Evolutionary conservation across 2,797 vertebrate genomes (phyloP).

Genomic region (Rhabdophis nuchalis): DNA sequence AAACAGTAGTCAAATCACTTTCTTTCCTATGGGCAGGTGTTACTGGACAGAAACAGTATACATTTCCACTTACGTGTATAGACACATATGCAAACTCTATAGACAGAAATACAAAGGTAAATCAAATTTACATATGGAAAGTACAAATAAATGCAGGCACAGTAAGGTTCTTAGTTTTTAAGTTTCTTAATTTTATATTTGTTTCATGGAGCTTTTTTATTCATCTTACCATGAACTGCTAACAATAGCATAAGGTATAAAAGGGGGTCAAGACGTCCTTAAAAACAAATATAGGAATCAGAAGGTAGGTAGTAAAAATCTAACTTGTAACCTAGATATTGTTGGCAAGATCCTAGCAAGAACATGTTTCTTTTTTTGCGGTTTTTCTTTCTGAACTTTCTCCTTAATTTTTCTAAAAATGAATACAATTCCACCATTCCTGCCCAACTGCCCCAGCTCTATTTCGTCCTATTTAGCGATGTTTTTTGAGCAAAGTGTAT

Average conservation of each 20-base stretch:
- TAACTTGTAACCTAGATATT: background rate
- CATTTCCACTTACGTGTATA: too few species aligned
- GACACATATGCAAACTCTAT: too few species aligned
- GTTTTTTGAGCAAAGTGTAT: too few species aligned
- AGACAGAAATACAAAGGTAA: too few species aligned
- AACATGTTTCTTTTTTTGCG: background rate
- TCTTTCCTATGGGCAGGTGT: too few species aligned
- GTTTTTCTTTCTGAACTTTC: background rate
- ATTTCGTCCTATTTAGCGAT: too few species aligned
- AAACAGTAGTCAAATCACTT: too few species aligned
- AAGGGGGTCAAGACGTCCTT: background rate
- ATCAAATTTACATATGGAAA: background rate
- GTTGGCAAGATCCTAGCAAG: background rate
- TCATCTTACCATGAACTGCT: background rate
- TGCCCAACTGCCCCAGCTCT: too few species aligned
- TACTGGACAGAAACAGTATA: too few species aligned
- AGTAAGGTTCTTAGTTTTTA: background rate
- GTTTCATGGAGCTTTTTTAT: background rate
- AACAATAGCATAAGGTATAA: background rate
- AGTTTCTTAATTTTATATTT: background rate
- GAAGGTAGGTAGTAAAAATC: background rate
- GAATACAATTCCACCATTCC: background rate
- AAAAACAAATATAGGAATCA: background rate
- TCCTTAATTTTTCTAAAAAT: background rate
- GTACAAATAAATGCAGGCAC: background rate